phyloP scores from a whole-genome alignment of 2,113 vertebrate genomes.

The Hepsetus odoe region DNA sequence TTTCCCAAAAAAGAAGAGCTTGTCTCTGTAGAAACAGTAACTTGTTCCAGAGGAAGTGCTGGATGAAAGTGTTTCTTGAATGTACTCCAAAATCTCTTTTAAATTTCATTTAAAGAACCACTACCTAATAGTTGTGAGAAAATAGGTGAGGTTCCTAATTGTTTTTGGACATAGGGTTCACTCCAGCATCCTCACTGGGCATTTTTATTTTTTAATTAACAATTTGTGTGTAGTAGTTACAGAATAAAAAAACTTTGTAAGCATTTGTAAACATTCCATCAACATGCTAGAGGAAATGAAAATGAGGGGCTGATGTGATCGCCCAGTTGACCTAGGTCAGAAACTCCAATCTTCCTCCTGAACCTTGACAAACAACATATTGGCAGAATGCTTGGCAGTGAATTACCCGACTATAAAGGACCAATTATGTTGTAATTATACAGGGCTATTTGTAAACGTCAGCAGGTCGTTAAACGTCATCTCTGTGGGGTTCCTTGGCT shows the following conservation, averaged over 20 bases:
- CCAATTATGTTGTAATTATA: constrained; percentile 78
- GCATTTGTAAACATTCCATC: constrained; percentile 20
- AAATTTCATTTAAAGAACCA: too few species aligned
- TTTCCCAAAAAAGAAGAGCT: too few species aligned
- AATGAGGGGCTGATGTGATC: constrained; percentile 51
- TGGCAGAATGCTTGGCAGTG: constrained; percentile 77
- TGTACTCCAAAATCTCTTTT: too few species aligned
- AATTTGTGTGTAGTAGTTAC: neutral
- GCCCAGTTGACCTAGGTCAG: constrained; percentile 70
- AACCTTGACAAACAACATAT: constrained; percentile 77
- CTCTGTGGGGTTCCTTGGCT: constrained; percentile 64
- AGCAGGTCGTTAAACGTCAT: constrained; percentile 56
- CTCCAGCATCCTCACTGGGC: too few species aligned
- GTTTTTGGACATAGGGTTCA: too few species aligned
- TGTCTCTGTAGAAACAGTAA: too few species aligned
- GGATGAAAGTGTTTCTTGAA: too few species aligned
- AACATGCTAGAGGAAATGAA: neutral
- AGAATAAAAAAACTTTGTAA: neutral
- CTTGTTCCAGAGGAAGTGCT: too few species aligned
- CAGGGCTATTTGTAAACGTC: constrained; percentile 73
- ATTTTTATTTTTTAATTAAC: neutral
- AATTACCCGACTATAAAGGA: constrained; percentile 77
- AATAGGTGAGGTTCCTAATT: too few species aligned
- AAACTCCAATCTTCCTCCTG: constrained; percentile 71
- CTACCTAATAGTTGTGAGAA: too few species aligned